phyloP scores from a whole-genome alignment of 2,888 invertebrate species.

The Erebia epiphron region DNA sequence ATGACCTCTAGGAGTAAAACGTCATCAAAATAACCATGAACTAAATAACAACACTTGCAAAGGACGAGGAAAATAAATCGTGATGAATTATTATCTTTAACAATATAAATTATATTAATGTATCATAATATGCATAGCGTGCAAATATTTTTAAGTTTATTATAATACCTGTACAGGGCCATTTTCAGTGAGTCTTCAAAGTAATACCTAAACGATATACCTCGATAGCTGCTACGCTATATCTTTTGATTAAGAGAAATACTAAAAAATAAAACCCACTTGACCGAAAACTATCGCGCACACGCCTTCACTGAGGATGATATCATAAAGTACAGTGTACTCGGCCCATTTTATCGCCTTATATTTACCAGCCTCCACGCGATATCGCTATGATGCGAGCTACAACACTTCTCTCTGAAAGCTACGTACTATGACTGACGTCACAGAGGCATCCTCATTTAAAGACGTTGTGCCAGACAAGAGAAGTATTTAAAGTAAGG shows the following conservation, averaged over 20 bases:
- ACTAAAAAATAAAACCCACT: conserved; percentile 50
- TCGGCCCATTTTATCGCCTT: conserved; percentile 69
- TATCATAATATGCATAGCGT: conserved; percentile 33
- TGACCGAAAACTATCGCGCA: conserved; percentile 56
- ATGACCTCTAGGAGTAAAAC: conserved; percentile 6
- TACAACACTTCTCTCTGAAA: conserved; percentile 78
- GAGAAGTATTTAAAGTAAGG: conserved; percentile 60
- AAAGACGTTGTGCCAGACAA: conserved; percentile 71
- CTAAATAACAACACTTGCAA: conserved; percentile 34
- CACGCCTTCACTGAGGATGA: conserved; percentile 74
- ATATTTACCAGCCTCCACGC: conserved; percentile 66
- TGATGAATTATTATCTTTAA: conserved; percentile 1
- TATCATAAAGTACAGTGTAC: conserved; percentile 72
- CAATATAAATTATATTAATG: background rate
- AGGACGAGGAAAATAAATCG: conserved; percentile 23
- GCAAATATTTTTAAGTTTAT: conserved; percentile 29
- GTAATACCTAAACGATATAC: conserved; percentile 47
- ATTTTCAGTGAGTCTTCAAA: conserved; percentile 59
- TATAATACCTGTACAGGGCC: conserved; percentile 74
- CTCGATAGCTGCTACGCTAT: conserved; percentile 38
- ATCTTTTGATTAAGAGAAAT: conserved; percentile 54
- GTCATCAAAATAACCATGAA: conserved; percentile 33
- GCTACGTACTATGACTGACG: conserved; percentile 84
- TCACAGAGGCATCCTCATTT: conserved; percentile 62
- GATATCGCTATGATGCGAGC: conserved; percentile 74